Evolutionary conservation across 2,113 vertebrate species (phyloP).

Genomic region (Physeter macrocephalus): DNA sequence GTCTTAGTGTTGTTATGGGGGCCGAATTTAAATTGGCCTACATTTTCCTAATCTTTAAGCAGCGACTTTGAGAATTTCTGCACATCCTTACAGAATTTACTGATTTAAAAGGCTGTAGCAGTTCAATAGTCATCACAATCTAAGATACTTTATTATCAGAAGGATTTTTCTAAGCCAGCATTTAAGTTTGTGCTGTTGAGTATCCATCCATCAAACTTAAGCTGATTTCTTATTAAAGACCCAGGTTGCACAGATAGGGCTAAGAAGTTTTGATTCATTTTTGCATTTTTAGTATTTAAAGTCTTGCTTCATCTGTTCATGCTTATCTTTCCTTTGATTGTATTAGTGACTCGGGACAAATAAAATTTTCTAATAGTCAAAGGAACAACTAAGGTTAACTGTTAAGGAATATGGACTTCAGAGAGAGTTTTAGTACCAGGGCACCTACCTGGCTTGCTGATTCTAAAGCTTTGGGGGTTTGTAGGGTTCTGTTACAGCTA

Average conservation of each 20-base stretch:
- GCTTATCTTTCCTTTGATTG: not conserved
- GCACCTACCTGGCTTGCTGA: not conserved
- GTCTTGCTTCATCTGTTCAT: not conserved
- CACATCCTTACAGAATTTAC: not conserved
- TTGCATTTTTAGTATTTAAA: not conserved
- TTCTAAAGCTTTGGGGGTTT: not conserved
- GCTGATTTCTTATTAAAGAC: not conserved
- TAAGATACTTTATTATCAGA: not conserved
- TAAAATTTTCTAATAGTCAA: not conserved
- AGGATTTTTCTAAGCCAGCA: not conserved
- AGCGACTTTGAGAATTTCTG: not conserved
- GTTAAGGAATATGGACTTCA: not conserved
- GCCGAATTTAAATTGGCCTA: not conserved
- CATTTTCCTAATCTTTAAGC: not conserved
- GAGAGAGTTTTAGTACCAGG: not conserved
- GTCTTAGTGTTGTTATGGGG: not conserved
- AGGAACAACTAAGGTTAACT: not conserved
- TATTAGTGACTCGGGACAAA: not conserved
- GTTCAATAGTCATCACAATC: not conserved
- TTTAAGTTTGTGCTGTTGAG: not conserved
- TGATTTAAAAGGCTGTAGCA: not conserved
- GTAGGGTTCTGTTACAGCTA: not conserved
- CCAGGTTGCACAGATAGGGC: not conserved
- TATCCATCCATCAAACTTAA: not conserved
- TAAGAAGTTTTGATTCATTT: not conserved